Base-by-base conservation (phyloP, 1,140 invertebrate genomes). In the Ceratina japonica region DNA sequence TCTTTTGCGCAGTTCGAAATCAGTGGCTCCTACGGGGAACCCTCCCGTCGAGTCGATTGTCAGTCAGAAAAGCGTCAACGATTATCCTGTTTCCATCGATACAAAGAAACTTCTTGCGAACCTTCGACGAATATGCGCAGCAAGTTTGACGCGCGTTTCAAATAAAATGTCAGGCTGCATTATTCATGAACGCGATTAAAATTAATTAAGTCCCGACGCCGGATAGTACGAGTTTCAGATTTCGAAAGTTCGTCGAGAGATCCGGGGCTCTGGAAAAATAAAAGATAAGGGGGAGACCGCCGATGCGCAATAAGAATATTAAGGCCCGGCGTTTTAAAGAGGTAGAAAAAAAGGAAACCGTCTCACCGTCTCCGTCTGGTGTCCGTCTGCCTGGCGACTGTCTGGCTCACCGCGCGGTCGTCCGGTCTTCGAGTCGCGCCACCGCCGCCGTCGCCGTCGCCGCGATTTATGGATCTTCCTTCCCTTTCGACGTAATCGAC, bases 351-450 rank as follows among this genome's bases (percentile, higher is more conserved):
- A 70, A 61, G 27, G 54, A 71, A 71, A 58, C 62, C 10, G 49
- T 62, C 78, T 71, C 63, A 73, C 83, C 79, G 81, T 87, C 69
- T 71, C 73, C 63, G 68, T 79, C 76, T 86, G 85, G 79, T 84
- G 83, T 72, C 86, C 74, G 83, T 66, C 75, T 87, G 87, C 86
- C 85, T 86, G 87, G 83, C 85, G 86, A 86, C 86, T 82, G 86
- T 86, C 87, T 87, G 87, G 79, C 74, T 78, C 59, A 62, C 59
- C 54, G 49, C 52, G 51, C 51, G 37, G 37, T 15, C 27, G 13
- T 62, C 63, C 49, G 20, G 20, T 31, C 52, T 24, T 52, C 27
- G n/a, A 73, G 51, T 37, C 56, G n/a, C 22, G 68, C 37, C 58
- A 44, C 37, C 37, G 2, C 37, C 37, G 2, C 37, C 37, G 16